A percentile compares a stretch with the other conserved stretches of the same genome.
These are phyloP conservation scores for Lasioglossum leucozonium DNA, from an alignment of 2,888 invertebrate genomes.

Conservation along the genomic window DNA sequence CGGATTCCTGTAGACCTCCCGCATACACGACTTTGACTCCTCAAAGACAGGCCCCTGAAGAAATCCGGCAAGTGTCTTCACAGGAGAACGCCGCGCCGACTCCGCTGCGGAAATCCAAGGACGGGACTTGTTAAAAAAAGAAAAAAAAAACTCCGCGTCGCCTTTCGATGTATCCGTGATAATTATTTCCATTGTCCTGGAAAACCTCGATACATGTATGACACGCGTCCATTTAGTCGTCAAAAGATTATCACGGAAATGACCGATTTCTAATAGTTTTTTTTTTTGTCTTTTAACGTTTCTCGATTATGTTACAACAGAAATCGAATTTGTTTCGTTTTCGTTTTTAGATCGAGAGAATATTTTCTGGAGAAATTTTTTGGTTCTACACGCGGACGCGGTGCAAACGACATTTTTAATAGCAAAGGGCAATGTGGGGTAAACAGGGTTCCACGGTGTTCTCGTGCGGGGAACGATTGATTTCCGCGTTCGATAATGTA, in stretches of 20 bases:
- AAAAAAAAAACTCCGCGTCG: neutral
- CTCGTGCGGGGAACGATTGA: conserved; percentile 41
- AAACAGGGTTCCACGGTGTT: conserved; percentile 14
- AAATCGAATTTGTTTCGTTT: neutral
- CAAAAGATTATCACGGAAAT: too few relatives aligned
- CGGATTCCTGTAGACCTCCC: conserved; percentile 83
- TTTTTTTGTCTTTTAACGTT: too few relatives aligned
- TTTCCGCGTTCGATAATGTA: conserved; percentile 64
- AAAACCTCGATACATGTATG: neutral
- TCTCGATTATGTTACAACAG: too few relatives aligned
- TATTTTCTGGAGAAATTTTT: neutral
- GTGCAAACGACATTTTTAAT: neutral
- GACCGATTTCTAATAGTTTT: too few relatives aligned
- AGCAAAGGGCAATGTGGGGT: neutral
- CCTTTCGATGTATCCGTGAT: neutral
- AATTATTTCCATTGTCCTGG: conserved; percentile 22
- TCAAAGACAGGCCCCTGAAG: conserved; percentile 40
- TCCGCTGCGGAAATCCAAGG: conserved; percentile 14
- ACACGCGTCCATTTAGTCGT: neutral
- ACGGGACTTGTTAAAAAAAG: neutral
- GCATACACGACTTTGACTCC: conserved; percentile 65
- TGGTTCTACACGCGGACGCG: too few relatives aligned
- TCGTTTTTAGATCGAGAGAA: neutral
- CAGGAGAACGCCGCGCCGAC: conserved; percentile 32
- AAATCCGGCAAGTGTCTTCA: conserved; percentile 49